These are phyloP conservation scores for Dasysyrphus tricinctus DNA, from an alignment of 2,888 invertebrate species.

Conservation along the genomic window DNA sequence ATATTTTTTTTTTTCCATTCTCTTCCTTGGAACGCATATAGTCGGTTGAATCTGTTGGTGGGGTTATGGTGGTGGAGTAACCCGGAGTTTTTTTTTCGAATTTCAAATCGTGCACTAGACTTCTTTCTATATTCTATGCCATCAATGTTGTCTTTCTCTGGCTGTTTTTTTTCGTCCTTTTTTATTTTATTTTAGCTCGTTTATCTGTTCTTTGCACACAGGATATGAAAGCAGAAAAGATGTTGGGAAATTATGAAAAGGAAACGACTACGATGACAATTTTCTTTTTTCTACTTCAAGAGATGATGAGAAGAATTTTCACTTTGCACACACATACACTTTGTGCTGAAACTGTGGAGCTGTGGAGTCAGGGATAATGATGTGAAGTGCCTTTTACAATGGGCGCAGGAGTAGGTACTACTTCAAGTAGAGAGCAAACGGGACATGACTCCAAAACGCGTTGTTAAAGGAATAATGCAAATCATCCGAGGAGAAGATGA, in stretches of 20 bases:
- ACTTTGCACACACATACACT: slow-evolving; percentile 20
- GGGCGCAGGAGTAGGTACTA: slow-evolving; percentile 10
- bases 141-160: slow-evolving; percentile 38
- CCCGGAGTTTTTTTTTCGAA: slow-evolving; percentile 31
- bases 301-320: slow-evolving; percentile 25
- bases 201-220: slow-evolving; percentile 42
- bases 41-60: background rate
- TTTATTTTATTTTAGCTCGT: slow-evolving; percentile 24
- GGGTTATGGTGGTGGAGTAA: slow-evolving; percentile 4
- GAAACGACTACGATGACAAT: slow-evolving; percentile 60
- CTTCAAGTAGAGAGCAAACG: slow-evolving; percentile 34
- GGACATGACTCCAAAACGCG: slow-evolving; percentile 37
- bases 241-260: slow-evolving; percentile 68
- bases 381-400: slow-evolving; percentile 52
- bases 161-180: background rate
- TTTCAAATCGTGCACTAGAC: slow-evolving; percentile 52
- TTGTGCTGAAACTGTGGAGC: background rate
- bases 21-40: background rate
- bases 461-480: slow-evolving; percentile 58
- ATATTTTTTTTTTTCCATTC: slow-evolving; percentile 15
- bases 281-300: background rate
- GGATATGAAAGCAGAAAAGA: slow-evolving; percentile 37
- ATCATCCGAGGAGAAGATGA: slow-evolving; percentile 34
- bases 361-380: slow-evolving; percentile 56
- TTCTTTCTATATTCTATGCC: slow-evolving; percentile 38